These are phyloP conservation scores for Clostera curtula DNA, from an alignment of 2,888 invertebrate species.

Conservation along the genomic window DNA sequence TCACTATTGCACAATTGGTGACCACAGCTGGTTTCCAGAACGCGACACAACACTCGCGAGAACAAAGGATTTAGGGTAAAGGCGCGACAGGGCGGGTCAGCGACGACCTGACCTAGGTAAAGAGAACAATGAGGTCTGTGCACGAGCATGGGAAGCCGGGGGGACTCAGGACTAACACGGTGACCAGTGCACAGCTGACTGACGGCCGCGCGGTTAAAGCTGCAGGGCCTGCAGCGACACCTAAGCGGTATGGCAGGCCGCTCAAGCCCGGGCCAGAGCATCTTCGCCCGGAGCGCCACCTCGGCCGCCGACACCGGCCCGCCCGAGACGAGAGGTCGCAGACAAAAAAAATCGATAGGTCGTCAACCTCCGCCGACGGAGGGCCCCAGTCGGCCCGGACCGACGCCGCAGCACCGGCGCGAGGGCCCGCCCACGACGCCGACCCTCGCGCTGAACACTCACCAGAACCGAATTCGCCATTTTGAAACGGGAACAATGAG, in stretches of 20 bases:
- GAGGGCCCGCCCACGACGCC: conserved; percentile 31
- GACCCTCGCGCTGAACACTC: conserved; percentile 26
- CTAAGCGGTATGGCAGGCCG: conserved; percentile 20
- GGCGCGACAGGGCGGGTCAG: conserved; percentile 6
- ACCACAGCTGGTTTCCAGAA: conserved; percentile 4
- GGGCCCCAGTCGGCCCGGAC: conserved; percentile 51
- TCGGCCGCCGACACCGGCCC: conserved; percentile 48
- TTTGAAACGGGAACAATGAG: conserved; percentile 74
- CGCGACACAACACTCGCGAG: conserved; percentile 12
- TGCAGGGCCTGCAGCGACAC: conserved; percentile 20
- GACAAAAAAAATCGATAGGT: conserved; percentile 75
- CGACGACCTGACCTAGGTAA: conserved; percentile 10
- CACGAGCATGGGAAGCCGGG: conserved; percentile 23
- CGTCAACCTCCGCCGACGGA: conserved; percentile 65
- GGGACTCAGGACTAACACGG: conserved; percentile 45
- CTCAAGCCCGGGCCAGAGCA: conserved; percentile 25
- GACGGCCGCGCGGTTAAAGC: conserved; percentile 21
- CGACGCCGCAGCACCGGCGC: conserved; percentile 42
- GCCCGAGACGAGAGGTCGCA: conserved; percentile 65
- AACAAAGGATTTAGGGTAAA: conserved; percentile 33
- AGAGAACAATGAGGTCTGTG: conserved; percentile 23
- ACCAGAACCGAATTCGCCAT: conserved; percentile 65
- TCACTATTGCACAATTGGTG: conserved; percentile 35
- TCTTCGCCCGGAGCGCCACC: conserved; percentile 40
- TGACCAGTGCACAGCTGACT: conserved; percentile 41